Conservation (phyloP, 2,797 vertebrate genomes). For the Holocentrus rufus region DNA sequence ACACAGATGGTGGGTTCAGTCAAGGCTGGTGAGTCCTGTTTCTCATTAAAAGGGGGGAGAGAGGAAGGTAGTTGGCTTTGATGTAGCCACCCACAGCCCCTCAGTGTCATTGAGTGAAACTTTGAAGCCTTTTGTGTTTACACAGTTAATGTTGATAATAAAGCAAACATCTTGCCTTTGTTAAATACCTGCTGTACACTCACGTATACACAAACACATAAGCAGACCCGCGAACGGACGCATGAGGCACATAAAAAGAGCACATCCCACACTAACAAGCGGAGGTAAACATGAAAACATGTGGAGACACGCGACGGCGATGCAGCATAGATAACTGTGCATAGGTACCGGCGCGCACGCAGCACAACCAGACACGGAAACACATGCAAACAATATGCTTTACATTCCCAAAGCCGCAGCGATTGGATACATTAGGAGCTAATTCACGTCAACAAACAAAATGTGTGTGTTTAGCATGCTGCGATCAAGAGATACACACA, state of each 20-base stretch:
- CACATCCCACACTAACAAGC: conserved; percentile 51
- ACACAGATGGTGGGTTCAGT: conserved; percentile 85
- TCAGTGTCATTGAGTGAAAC: conserved; percentile 82
- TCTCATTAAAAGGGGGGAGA: conserved; percentile 83
- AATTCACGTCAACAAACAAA: conserved; percentile 65
- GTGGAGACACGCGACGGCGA: conserved; percentile 50
- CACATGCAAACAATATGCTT: conserved; percentile 66
- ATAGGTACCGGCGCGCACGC: conserved; percentile 22
- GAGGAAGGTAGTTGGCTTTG: conserved; percentile 83
- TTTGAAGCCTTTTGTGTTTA: conserved; percentile 82
- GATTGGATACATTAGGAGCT: conserved; percentile 66
- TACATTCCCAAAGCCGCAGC: conserved; percentile 50
- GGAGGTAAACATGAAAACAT: conserved; percentile 66
- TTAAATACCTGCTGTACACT: conserved; percentile 76
- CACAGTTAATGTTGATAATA: conserved; percentile 80
- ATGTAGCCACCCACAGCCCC: conserved; percentile 86
- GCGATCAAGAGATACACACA: conserved; percentile 44
- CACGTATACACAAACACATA: conserved; percentile 8
- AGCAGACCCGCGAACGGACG: conserved; percentile 34
- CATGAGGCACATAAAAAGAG: conserved; percentile 54
- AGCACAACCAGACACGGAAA: conserved; percentile 45
- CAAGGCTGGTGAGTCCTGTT: conserved; percentile 85
- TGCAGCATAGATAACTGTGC: conserved; percentile 45
- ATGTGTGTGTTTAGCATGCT: conserved; percentile 39
- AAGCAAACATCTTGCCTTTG: conserved; percentile 85